These are phyloP conservation scores for Phocides pigmalion DNA, from an alignment of 1,140 invertebrate genomes.

Conservation along the genomic window DNA sequence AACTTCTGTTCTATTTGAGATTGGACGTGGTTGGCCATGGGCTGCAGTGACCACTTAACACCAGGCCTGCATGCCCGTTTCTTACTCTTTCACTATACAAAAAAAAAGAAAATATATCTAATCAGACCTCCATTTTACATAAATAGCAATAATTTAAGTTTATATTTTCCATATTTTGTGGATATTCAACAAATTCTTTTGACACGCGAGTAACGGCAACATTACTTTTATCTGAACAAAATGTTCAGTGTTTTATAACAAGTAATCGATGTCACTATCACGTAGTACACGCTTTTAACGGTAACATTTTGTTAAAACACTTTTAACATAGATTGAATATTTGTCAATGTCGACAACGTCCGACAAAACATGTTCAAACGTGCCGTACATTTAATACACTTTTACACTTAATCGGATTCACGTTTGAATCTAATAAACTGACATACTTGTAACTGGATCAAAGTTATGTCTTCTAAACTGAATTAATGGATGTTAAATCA, in stretches of 20 bases:
- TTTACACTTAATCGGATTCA: slow-evolving; percentile 13
- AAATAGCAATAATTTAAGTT: no score
- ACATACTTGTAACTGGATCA: not conserved
- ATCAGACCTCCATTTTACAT: no score
- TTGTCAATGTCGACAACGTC: slow-evolving; percentile 22
- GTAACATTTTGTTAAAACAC: slow-evolving; percentile 24
- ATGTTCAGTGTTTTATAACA: slow-evolving; percentile 4
- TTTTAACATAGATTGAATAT: slow-evolving; percentile 35
- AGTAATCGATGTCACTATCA: slow-evolving; percentile 22
- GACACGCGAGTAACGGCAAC: not conserved
- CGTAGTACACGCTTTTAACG: slow-evolving; percentile 25
- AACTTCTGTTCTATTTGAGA: no score
- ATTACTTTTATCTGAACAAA: slow-evolving; percentile 2
- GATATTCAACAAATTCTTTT: not conserved
- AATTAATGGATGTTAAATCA: no score
- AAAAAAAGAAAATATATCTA: no score
- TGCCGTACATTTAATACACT: slow-evolving; percentile 1
- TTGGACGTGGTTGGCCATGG: no score
- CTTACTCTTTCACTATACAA: no score
- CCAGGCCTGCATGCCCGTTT: no score
- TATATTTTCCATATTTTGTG: no score
- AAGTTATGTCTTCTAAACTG: no score
- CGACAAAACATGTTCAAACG: slow-evolving; percentile 3
- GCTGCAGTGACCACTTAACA: no score
- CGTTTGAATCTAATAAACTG: not conserved